Base-by-base conservation (phyloP, 2,888 invertebrate species). In the Troides aeacus region DNA sequence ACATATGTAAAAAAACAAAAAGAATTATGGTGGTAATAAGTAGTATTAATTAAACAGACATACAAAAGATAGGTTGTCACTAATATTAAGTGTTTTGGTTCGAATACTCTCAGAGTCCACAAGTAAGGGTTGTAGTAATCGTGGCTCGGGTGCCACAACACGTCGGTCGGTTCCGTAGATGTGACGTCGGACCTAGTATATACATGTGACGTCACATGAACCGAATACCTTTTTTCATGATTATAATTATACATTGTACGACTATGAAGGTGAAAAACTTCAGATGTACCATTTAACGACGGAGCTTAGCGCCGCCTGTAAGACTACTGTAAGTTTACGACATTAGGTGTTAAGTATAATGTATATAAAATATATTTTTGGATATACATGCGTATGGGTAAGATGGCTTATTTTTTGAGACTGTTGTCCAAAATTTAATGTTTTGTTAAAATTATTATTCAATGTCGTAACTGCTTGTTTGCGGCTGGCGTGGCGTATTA, bases 401-500 rank as follows among this genome's bases (percentile, higher is more conserved):
- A 82, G 82, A 84, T 81, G 79, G 80, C 80, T 87, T 90, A 90
- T 89, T 90, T 91, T 90, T 91, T 87, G 89, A 90, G 89, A 91
- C 88, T 90, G 87, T 90, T 90, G 86, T 89, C 89, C 84, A 87
- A 89, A 89, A 87, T 84, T 78, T 82, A 80, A 84, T 85, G 84
- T 85, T 88, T 83, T 86, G 83, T 87, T 86, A 77, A 82, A 84
- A 83, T 82, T 84, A 80, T 84, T 71, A 62, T 68, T 36, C 50
- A 39, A 62, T 42, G 59, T 65, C 30, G 42, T 24, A 46, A 17
- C 62, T 71, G 62, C 59, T 68, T 65, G 64, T 71, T 68, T 62
- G 71, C 62, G 68, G 18, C 30, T 46, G 36, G 62, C 63, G 64
- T 62, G 56, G 30, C 46, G 42, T 62, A 61, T 66, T 62, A 64